Conservation (phyloP, 1,140 invertebrate genomes). For the Drosophila nigromelanica region DNA sequence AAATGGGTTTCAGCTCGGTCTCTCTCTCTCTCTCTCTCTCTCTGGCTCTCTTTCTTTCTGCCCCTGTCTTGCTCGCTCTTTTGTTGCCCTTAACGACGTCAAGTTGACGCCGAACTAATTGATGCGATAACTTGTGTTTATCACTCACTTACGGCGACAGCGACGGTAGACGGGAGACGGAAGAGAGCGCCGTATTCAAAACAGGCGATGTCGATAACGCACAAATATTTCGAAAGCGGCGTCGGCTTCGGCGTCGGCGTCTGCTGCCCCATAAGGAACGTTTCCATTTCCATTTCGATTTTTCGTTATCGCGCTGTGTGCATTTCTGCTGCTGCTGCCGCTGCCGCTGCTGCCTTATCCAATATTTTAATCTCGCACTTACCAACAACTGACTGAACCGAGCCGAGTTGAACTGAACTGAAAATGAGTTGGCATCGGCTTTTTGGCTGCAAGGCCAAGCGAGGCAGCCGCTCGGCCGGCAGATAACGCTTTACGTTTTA, state of each 20-base stretch:
- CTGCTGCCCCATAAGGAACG: conserved; percentile 48
- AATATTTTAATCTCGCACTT: conserved; percentile 82
- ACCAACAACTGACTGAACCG: conserved; percentile 57
- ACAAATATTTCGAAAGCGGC: conserved; percentile 55
- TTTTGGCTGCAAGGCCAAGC: conserved; percentile 43
- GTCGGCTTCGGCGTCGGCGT: conserved; percentile 22
- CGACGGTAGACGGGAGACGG: conserved; percentile 8
- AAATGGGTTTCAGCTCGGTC: not conserved
- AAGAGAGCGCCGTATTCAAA: conserved; percentile 56
- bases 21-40: conserved; percentile 1
- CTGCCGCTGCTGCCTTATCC: conserved; percentile 57
- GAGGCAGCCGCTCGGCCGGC: conserved; percentile 25
- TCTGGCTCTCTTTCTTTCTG: not conserved
- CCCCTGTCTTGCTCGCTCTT: not conserved
- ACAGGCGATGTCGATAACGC: conserved; percentile 70
- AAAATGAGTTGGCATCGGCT: conserved; percentile 23
- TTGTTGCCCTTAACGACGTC: conserved; percentile 75
- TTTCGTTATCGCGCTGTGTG: conserved; percentile 46
- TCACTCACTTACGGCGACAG: conserved; percentile 68
- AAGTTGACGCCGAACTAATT: conserved; percentile 82
- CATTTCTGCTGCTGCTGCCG: conserved; percentile 60
- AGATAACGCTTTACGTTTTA: conserved; percentile 59
- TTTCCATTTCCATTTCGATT: conserved; percentile 70
- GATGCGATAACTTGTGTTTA: conserved; percentile 82
- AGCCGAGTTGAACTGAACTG: conserved; percentile 18